phyloP scores from a whole-genome alignment of 2,797 vertebrate species.

The Novumbra hubbsi region DNA sequence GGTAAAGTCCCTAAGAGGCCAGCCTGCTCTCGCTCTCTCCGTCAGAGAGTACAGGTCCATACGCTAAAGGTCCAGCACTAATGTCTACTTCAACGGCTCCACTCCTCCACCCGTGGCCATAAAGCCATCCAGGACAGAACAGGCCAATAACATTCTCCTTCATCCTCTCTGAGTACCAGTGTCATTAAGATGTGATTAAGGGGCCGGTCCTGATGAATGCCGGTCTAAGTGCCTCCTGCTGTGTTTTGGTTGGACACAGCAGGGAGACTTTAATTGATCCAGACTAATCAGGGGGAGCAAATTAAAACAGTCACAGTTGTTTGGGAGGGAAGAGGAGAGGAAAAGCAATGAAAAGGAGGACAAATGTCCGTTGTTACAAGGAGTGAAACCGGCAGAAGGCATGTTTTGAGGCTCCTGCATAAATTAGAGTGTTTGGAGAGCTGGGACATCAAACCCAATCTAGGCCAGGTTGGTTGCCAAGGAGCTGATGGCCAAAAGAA shows the following conservation, averaged over 20 bases:
- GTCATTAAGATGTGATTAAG: neutral
- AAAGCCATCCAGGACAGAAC: neutral
- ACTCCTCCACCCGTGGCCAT: too few relatives aligned
- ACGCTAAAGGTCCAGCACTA: too few relatives aligned
- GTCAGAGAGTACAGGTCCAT: too few relatives aligned
- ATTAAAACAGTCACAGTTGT: conserved; percentile 6
- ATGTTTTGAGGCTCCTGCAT: neutral
- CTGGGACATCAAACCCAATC: conserved; percentile 34
- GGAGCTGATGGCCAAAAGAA: conserved; percentile 32
- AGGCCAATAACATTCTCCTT: neutral
- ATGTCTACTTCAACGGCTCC: too few relatives aligned
- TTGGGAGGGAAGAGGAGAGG: neutral
- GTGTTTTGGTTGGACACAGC: neutral
- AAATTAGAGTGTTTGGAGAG: neutral
- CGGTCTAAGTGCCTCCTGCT: neutral
- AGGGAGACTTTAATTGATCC: conserved; percentile 1
- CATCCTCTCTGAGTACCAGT: neutral
- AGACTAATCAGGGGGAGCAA: neutral
- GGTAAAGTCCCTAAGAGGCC: conserved; percentile 6
- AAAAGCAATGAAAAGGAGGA: neutral
- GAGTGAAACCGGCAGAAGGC: neutral
- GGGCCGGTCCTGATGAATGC: neutral
- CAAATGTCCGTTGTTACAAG: neutral
- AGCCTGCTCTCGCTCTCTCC: neutral
- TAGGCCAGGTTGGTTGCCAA: conserved; percentile 26